A percentile compares a stretch with the other conserved stretches of the same genome.
These are phyloP conservation scores for Simalia tracyae DNA, from an alignment of 2,797 vertebrate species.

Conservation along the genomic window DNA sequence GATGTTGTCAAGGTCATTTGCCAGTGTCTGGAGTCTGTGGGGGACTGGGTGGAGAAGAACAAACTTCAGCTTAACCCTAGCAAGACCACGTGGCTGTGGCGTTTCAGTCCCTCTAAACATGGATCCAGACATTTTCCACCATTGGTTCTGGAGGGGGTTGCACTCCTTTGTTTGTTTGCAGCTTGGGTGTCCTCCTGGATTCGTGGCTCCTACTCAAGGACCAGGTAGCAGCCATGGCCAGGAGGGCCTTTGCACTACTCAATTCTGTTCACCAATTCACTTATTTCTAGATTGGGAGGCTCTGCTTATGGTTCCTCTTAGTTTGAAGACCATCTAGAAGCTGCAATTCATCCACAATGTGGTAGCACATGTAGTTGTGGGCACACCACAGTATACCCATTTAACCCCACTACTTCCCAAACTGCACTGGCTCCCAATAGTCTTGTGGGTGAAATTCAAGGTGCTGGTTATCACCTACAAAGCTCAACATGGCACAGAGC, in stretches of 20 bases:
- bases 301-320: no score
- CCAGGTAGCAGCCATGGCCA: background rate
- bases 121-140: background rate
- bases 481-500: no score
- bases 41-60: background rate
- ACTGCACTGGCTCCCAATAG: no score
- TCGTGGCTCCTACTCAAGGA: background rate
- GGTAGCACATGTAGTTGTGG: no score
- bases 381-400: no score
- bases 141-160: background rate
- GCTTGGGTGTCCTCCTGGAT: background rate
- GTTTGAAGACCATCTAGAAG: no score
- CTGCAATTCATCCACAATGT: no score
- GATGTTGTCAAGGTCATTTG: background rate
- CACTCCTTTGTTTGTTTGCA: background rate
- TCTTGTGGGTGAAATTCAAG: no score
- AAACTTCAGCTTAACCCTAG: background rate
- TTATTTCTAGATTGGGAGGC: no score
- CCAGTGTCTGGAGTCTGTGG: background rate
- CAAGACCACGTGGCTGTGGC: background rate
- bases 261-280: background rate
- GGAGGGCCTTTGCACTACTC: background rate
- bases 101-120: background rate
- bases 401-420: no score
- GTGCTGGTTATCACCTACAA: no score